Evolutionary conservation across 1,140 invertebrate genomes (phyloP).

Genomic region (Ericerus pela): DNA sequence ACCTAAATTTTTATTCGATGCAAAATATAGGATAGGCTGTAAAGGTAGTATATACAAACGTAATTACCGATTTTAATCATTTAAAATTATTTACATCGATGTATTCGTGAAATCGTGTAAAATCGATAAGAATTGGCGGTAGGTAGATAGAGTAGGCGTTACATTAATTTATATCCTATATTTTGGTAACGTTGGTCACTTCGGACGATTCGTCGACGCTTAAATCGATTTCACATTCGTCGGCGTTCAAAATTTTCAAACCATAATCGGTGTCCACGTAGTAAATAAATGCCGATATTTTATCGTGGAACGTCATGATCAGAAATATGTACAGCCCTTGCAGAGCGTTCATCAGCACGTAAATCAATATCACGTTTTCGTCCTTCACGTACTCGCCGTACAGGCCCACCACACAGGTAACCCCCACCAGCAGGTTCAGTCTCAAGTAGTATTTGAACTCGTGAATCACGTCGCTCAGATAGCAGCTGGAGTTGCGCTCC

Average conservation of each 20-base stretch:
- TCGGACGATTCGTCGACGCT: not conserved
- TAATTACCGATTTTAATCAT: too few species aligned
- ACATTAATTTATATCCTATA: too few species aligned
- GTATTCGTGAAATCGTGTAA: too few species aligned
- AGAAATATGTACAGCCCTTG: constrained; percentile 44
- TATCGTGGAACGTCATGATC: constrained; percentile 38
- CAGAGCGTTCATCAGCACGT: constrained; percentile 39
- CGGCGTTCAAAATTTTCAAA: not conserved
- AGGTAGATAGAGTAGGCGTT: too few species aligned
- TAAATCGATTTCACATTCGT: not conserved
- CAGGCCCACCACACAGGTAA: constrained; percentile 39
- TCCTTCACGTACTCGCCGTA: constrained; percentile 34
- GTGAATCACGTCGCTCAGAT: constrained; percentile 28
- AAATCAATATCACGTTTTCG: constrained; percentile 35
- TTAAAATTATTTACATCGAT: too few species aligned
- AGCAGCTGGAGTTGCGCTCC: constrained; percentile 28
- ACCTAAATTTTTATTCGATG: too few species aligned
- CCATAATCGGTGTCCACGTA: constrained; percentile 12
- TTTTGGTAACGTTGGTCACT: not conserved
- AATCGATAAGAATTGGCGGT: too few species aligned
- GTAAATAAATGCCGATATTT: constrained; percentile 26
- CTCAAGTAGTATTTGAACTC: constrained; percentile 39
- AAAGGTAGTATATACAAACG: too few species aligned
- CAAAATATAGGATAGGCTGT: too few species aligned
- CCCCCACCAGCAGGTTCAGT: constrained; percentile 38